Evolutionary conservation across 2,888 invertebrate genomes (phyloP), one percentile per base, ranked within the genome.

Genomic region (Cacoxenus indagator): DNA sequence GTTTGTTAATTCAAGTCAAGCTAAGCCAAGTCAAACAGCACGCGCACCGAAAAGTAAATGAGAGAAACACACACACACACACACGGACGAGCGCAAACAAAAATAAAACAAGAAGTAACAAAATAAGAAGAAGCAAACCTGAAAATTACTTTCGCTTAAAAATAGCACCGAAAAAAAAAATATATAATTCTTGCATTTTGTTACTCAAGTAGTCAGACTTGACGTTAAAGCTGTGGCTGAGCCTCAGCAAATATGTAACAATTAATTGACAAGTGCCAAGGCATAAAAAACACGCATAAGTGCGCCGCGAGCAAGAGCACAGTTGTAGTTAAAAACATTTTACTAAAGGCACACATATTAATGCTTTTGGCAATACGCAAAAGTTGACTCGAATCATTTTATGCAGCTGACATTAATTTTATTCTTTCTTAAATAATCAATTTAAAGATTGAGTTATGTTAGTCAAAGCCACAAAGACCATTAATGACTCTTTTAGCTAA

Each of bases 51-150:
- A 64, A 27, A n/a, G 27, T 24, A 45, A 45, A 64, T 31, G 46
- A 26, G 22, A 64, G 45, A 64, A 64, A 24, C 4, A 64, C 17
- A 45, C 43, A 43, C 22, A 65, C 66, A 24, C 29, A 64, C 31
- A 55, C 55, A 48, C 55, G 14, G 29, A 43, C 57, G 27, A 57
- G n/a, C 17, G 46, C 43, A 22, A 14, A 45, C 24, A 64, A 9
- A 72, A 55, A 73, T 17, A 57, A 26, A 1, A 9, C 26, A 29
- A 11, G 19, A 11, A 22, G 17, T 17, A 17, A 48, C 3, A 17
- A 48, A 6, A 37, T 22, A 61, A 17, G 8, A 55, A 24, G 24
- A 55, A 27, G 11, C 57, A 57, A 17, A 57, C 24, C 11, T 9
- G n/a, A 11, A 26, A 57, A 14, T 57, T 57, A 24, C 14, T 26